Evolutionary conservation across 2,797 vertebrate species (phyloP), one percentile per base, ranked within the genome.

Genomic region (Crocidura indochinensis): DNA sequence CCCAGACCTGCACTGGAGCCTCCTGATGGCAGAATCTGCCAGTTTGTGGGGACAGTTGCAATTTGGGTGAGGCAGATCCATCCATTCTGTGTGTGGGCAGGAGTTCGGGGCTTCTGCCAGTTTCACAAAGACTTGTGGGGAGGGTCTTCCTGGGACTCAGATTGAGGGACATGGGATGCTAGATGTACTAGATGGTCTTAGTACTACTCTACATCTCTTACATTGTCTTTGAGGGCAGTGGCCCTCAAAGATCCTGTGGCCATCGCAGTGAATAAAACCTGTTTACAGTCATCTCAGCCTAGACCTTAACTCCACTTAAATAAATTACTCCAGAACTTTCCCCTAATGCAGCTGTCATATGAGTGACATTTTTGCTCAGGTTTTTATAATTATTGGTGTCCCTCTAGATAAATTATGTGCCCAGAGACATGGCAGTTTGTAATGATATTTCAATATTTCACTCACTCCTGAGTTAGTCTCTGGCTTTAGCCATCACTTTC

Each of bases 341-440:
- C 27, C 69, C 22, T 69, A 84, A 91, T n/a, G 19, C 29, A 91
- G 75, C 64, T 62, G 8, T 84, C 22, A 73, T 29, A 56, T 38
- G 81, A 74, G 75, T 78, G 65, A 62, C 87, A 91, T 74, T 86
- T 91, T 91, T 47, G 29, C 73, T 92, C 26, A 44, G 60, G 56
- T 84, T 88, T 87, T 91, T 72, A 73, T 17, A 86, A 31, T 15
- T 90, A 8, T 53, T 83, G 51, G 51, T 38, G 26, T 38, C n/a
- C 8, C 47, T 79, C 69, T 77, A 81, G 53, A 38, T 77, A 91
- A 86, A 86, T 67, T 47, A 15, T 15, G 60, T 53, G 22, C 38
- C 49, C 60, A 51, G 65, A 51, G 51, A 31, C 60, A 53, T 8
- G 12, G 65, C 26, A 56, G 27, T 26, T 14, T 27, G 19, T 19